Conservation (phyloP, 2,888 invertebrate species). For the Schizaphis graminum region DNA sequence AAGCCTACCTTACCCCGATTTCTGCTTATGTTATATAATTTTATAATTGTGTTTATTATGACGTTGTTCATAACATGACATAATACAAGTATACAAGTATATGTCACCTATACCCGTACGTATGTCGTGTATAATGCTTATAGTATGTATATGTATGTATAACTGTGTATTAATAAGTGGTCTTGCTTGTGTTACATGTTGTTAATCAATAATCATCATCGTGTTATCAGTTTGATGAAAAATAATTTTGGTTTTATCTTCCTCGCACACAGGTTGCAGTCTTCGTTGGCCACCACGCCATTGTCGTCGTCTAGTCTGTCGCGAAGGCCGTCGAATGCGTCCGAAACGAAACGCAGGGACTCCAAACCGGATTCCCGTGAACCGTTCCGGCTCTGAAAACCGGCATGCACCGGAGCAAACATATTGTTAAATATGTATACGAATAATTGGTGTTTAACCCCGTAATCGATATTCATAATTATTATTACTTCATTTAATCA, state of each 20-base stretch:
- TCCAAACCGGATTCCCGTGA: conserved; percentile 71
- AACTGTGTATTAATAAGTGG: not conserved
- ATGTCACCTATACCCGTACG: not conserved
- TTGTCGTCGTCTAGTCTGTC: conserved; percentile 71
- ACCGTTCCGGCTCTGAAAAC: conserved; percentile 71
- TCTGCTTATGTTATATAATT: not conserved
- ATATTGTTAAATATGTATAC: conserved; percentile 3
- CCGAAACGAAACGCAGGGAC: conserved; percentile 72
- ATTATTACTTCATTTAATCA: conserved; percentile 49
- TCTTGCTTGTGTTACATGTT: not conserved
- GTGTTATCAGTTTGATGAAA: too few relatives aligned
- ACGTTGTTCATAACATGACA: not conserved
- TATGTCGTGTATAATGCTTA: not conserved
- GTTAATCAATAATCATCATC: not conserved
- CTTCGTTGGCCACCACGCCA: conserved; percentile 46
- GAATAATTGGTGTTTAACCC: conserved; percentile 48
- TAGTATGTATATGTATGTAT: not conserved
- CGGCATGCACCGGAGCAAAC: not conserved
- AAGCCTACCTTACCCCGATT: not conserved
- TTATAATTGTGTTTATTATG: not conserved
- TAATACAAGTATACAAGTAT: not conserved
- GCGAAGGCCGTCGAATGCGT: conserved; percentile 79
- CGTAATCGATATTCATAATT: conserved; percentile 38
- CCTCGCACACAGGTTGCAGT: conserved; percentile 27
- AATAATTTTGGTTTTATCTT: not conserved